Conservation (phyloP, 2,113 vertebrate species). For the Oostethus manadensis region DNA sequence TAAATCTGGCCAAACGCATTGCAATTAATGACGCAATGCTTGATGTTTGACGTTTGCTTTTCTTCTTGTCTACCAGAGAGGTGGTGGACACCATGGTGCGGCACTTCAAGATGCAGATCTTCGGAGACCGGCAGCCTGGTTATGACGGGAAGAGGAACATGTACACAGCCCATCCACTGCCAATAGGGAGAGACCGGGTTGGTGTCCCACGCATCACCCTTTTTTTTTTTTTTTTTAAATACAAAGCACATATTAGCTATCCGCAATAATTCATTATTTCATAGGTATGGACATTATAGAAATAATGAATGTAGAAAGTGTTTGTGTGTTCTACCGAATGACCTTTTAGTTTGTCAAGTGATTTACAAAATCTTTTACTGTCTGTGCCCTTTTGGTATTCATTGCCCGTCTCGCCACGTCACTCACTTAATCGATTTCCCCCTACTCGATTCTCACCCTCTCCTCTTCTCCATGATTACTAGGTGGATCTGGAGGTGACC, state of each 20-base stretch:
- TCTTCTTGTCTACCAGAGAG: constrained; percentile 72
- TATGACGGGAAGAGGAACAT: constrained; percentile 98
- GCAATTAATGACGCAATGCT: no score
- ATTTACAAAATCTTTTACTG: neutral
- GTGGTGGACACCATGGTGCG: constrained; percentile 98
- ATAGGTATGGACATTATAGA: no score
- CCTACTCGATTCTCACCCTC: neutral
- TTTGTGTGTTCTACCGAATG: neutral
- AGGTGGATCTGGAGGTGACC: constrained; percentile 99
- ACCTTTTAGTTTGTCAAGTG: neutral
- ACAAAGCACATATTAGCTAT: neutral
- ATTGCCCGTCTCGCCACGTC: neutral
- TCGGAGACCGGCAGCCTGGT: constrained; percentile 94
- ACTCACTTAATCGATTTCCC: constrained; percentile 1
- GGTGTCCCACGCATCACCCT: constrained; percentile 10
- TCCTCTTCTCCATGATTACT: neutral
- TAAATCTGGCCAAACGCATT: constrained; percentile 41
- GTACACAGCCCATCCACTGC: constrained; percentile 94
- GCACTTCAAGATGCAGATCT: constrained; percentile 99
- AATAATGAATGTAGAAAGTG: no score
- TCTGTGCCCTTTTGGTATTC: neutral
- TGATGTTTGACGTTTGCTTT: neutral
- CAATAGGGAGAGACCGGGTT: constrained; percentile 92
- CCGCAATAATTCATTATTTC: neutral
- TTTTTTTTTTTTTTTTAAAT: neutral